phyloP scores from a whole-genome alignment of 2,113 vertebrate species.

The Oreochromis tanganicae region DNA sequence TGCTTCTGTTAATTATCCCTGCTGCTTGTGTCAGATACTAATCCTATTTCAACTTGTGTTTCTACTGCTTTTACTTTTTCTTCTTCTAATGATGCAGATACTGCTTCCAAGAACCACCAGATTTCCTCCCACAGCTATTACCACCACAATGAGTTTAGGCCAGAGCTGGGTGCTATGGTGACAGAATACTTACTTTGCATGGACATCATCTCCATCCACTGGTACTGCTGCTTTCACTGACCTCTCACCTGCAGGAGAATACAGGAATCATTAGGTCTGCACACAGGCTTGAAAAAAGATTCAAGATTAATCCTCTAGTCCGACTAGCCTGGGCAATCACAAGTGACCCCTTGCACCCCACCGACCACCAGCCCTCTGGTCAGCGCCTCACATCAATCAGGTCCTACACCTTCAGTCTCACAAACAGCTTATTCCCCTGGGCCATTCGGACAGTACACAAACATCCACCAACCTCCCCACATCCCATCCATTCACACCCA shows the following conservation, averaged over 20 bases:
- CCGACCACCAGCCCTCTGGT: background rate
- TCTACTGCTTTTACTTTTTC: background rate
- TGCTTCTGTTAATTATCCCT: background rate
- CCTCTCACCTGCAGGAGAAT: constrained; percentile 37
- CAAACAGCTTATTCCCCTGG: background rate
- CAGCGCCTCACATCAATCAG: background rate
- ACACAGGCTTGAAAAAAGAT: background rate
- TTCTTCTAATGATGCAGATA: background rate
- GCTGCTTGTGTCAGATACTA: background rate
- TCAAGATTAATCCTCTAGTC: background rate
- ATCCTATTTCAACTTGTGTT: no score
- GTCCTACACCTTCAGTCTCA: background rate
- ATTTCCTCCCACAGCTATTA: background rate
- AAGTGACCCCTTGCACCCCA: background rate
- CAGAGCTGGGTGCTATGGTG: background rate
- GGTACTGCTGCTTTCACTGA: constrained; percentile 28
- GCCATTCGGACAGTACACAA: background rate
- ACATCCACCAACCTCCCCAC: background rate
- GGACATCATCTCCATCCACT: constrained; percentile 63
- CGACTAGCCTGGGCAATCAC: background rate
- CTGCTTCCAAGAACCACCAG: background rate
- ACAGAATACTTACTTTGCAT: constrained; percentile 64
- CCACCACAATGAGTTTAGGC: background rate
- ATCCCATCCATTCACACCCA: background rate
- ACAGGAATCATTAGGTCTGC: background rate